Conservation (phyloP, 2,888 invertebrate genomes). For the Habroteleia sp. region DNA sequence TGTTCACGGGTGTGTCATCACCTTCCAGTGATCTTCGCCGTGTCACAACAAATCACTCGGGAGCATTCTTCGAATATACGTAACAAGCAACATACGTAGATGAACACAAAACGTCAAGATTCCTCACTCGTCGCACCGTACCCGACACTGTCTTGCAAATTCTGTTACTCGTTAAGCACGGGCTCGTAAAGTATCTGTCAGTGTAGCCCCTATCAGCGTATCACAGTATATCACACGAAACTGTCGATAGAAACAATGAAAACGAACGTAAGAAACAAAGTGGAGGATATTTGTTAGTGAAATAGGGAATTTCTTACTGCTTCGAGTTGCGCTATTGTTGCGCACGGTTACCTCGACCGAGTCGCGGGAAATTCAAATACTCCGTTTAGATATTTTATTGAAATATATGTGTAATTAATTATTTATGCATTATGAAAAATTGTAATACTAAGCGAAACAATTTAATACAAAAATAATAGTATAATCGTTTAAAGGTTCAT, state of each 20-base stretch:
- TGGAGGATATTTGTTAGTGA: too few relatives aligned
- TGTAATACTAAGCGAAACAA: too few relatives aligned
- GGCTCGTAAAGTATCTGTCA: conserved; percentile 2
- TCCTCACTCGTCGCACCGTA: not conserved
- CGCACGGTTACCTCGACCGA: too few relatives aligned
- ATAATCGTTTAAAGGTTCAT: too few relatives aligned
- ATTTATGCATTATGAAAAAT: too few relatives aligned
- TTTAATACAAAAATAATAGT: too few relatives aligned
- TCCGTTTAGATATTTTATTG: too few relatives aligned
- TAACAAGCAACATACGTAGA: not conserved
- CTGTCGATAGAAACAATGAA: conserved; percentile 7
- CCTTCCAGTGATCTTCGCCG: not conserved
- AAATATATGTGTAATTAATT: too few relatives aligned
- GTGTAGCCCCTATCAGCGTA: too few relatives aligned
- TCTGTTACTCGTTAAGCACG: not conserved
- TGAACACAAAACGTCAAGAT: conserved; percentile 1
- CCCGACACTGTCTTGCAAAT: not conserved
- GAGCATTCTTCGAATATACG: not conserved
- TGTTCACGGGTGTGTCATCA: conserved; percentile 33
- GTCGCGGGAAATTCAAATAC: too few relatives aligned
- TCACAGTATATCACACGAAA: not conserved
- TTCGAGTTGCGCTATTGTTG: too few relatives aligned
- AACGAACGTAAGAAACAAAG: conserved; percentile 1
- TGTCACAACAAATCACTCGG: conserved; percentile 7
- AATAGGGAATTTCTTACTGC: too few relatives aligned